These are phyloP conservation scores for Upupa epops DNA, from an alignment of 2,113 vertebrate species.

Conservation along the genomic window DNA sequence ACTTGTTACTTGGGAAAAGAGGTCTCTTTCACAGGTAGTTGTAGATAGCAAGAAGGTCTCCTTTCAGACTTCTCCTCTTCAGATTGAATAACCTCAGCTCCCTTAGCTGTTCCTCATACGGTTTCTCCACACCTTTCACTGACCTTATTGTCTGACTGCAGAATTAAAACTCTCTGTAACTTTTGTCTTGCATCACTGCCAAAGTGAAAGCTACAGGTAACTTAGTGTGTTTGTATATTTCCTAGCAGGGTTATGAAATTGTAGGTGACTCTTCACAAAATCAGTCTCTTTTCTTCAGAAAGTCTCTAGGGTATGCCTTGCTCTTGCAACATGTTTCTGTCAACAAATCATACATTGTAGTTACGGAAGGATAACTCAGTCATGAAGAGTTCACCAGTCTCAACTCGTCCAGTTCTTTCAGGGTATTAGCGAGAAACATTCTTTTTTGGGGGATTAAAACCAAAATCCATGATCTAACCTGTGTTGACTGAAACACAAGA, in stretches of 20 bases:
- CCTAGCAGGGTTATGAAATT: not conserved
- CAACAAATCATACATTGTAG: not conserved
- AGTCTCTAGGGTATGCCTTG: not conserved
- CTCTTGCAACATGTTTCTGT: not conserved
- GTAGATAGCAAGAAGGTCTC: too few relatives aligned
- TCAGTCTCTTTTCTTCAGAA: not conserved
- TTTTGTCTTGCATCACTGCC: not conserved
- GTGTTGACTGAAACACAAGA: not conserved
- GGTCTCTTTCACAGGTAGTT: too few relatives aligned
- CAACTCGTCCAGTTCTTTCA: not conserved
- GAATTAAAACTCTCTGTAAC: not conserved
- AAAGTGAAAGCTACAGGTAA: not conserved
- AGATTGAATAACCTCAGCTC: too few relatives aligned
- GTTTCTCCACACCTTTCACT: too few relatives aligned
- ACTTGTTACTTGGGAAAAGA: too few relatives aligned
- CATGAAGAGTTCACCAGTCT: not conserved
- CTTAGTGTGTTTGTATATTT: not conserved
- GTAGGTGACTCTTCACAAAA: not conserved
- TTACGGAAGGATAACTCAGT: not conserved
- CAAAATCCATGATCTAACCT: not conserved
- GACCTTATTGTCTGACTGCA: too few relatives aligned
- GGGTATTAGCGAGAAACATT: not conserved
- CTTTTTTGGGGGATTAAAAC: rapidly evolving
- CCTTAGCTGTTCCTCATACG: too few relatives aligned
- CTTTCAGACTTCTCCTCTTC: too few relatives aligned